Conservation (phyloP, 2,888 invertebrate species). For the Belgica antarctica region DNA sequence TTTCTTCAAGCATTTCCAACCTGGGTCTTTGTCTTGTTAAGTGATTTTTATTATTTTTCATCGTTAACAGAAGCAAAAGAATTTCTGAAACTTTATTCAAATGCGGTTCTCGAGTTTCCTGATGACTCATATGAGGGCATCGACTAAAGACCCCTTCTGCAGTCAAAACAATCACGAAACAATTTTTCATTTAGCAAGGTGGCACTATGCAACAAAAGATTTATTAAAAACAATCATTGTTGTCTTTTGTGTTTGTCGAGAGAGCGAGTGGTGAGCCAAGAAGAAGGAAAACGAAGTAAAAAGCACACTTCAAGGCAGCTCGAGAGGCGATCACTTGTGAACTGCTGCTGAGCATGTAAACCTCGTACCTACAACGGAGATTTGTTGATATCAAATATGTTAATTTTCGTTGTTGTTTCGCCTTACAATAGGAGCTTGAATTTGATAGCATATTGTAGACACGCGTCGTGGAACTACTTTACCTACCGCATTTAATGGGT, state of each 20-base stretch:
- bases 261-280: no score
- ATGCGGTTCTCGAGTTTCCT: neutral
- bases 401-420: constrained; percentile 39
- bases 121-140: constrained; percentile 19
- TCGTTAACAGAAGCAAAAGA: neutral
- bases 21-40: constrained; percentile 26
- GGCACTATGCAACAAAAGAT: constrained; percentile 37
- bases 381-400: constrained; percentile 44
- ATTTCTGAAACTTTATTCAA: constrained; percentile 7
- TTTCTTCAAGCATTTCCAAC: constrained; percentile 7
- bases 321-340: constrained; percentile 36
- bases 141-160: constrained; percentile 18
- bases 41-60: constrained; percentile 20
- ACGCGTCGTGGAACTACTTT: constrained; percentile 38
- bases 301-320: neutral
- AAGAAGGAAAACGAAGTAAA: neutral
- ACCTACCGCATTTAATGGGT: constrained; percentile 40
- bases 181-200: constrained; percentile 36
- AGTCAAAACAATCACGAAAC: constrained; percentile 26
- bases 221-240: constrained; percentile 41
- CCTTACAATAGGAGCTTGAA: constrained; percentile 36
- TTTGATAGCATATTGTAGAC: constrained; percentile 42
- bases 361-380: constrained; percentile 43
- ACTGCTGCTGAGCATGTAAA: constrained; percentile 39
- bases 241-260: constrained; percentile 4